These are phyloP conservation scores for Pandion haliaetus DNA, from an alignment of 2,113 vertebrate genomes.

Conservation along the genomic window DNA sequence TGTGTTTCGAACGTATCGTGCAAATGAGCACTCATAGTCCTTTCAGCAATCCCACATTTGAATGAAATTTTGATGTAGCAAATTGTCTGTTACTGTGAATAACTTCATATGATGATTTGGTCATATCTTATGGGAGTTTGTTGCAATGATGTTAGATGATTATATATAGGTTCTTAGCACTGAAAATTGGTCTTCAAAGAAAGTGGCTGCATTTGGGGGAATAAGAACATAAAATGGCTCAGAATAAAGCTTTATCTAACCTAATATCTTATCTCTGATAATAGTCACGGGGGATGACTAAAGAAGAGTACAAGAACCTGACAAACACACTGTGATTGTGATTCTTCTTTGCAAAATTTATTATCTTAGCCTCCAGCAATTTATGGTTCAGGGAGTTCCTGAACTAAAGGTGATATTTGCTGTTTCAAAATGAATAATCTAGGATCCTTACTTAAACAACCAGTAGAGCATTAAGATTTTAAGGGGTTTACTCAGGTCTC, in stretches of 20 bases:
- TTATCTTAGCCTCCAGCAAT: constrained; percentile 40
- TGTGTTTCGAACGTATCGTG: neutral
- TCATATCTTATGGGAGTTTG: neutral
- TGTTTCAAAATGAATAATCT: constrained; percentile 16
- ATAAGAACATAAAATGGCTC: neutral
- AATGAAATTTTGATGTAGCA: neutral
- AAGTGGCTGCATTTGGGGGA: neutral
- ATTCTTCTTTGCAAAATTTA: constrained; percentile 39
- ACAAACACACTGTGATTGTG: neutral
- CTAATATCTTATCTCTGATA: neutral
- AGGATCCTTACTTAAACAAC: neutral
- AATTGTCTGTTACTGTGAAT: neutral
- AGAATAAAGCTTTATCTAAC: neutral
- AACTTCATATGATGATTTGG: neutral
- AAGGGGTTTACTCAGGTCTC: neutral
- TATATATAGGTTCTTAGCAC: neutral
- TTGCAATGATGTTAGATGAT: neutral
- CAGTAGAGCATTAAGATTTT: neutral
- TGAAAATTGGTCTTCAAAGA: neutral
- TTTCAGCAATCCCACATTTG: neutral
- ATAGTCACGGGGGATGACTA: neutral
- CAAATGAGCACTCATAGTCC: neutral
- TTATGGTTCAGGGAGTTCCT: constrained; percentile 30
- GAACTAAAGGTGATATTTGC: constrained; percentile 23
- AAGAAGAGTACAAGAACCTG: neutral